Percentiles rank a stretch among this genome's conserved stretches.
These are phyloP conservation scores for Syndactyla subalaris DNA, from an alignment of 2,797 vertebrate genomes.

Conservation along the genomic window DNA sequence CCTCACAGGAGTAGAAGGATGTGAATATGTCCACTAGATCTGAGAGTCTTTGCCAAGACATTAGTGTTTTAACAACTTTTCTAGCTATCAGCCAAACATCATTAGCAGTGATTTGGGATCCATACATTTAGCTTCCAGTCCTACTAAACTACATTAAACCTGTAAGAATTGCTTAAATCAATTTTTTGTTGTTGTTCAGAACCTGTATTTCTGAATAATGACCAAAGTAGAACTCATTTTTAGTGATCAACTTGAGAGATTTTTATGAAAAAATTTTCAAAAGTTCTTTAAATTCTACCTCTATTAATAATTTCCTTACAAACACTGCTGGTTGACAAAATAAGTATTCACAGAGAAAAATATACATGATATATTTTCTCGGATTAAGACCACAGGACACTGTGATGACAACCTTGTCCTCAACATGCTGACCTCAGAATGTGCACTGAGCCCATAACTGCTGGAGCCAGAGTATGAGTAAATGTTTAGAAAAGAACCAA, in stretches of 20 bases:
- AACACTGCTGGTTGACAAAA: neutral
- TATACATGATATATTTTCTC: neutral
- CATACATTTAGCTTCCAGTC: neutral
- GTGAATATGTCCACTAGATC: neutral
- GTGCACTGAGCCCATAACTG: neutral
- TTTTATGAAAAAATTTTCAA: neutral
- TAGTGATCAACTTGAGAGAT: neutral
- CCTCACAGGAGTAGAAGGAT: neutral
- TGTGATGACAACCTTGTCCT: neutral
- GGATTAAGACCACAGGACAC: neutral
- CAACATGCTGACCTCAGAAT: neutral
- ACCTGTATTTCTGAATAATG: neutral
- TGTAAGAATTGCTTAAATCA: neutral
- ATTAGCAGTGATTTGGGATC: neutral
- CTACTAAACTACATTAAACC: neutral
- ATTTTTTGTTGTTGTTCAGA: neutral
- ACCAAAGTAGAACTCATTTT: neutral
- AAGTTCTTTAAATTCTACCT: neutral
- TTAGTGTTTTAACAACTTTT: neutral
- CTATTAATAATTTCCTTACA: neutral
- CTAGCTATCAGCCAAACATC: neutral
- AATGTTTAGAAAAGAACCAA: neutral
- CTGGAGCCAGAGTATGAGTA: neutral
- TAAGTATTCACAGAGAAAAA: neutral
- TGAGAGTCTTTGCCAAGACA: neutral